Percentiles rank a stretch among this genome's conserved stretches.
Evolutionary conservation across 2,113 vertebrate species (phyloP).

Genomic region (Colistium nudipinnis): DNA sequence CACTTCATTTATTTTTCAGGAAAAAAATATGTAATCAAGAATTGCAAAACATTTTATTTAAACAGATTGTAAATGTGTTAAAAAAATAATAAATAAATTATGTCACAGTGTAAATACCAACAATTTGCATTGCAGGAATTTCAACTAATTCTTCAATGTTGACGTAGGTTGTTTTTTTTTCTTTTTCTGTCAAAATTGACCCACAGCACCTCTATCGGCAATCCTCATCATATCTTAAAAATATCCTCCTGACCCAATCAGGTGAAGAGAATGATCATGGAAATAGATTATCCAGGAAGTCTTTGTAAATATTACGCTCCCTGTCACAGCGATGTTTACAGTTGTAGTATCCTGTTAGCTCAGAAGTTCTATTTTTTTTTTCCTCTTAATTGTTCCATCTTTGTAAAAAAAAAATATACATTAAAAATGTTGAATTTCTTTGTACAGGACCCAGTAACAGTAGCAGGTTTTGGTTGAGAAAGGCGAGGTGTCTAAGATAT

Average conservation of each 20-base stretch:
- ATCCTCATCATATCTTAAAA: slow-evolving; percentile 44
- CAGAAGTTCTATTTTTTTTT: slow-evolving; percentile 63
- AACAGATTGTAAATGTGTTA: slow-evolving; percentile 81
- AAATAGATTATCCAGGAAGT: slow-evolving; percentile 62
- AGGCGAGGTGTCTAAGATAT: slow-evolving; percentile 82
- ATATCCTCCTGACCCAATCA: slow-evolving; percentile 29
- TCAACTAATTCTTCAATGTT: slow-evolving; percentile 68
- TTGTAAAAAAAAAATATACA: slow-evolving; percentile 66
- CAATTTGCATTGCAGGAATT: slow-evolving; percentile 72
- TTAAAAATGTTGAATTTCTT: slow-evolving; percentile 77
- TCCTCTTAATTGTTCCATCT: slow-evolving; percentile 57
- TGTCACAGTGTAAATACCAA: slow-evolving; percentile 79
- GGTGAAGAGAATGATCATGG: slow-evolving; percentile 41
- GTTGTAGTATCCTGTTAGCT: slow-evolving; percentile 79
- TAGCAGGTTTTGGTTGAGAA: slow-evolving; percentile 82
- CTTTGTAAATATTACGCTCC: slow-evolving; percentile 68
- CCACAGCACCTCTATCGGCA: slow-evolving; percentile 52
- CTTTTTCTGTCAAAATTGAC: slow-evolving; percentile 58
- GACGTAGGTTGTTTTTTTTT: slow-evolving; percentile 61
- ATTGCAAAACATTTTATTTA: slow-evolving; percentile 77
- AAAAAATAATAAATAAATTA: slow-evolving; percentile 70
- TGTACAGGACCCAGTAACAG: slow-evolving; percentile 90
- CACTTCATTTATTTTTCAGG: slow-evolving; percentile 81
- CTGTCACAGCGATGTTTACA: slow-evolving; percentile 64
- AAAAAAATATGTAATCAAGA: slow-evolving; percentile 74